These are phyloP conservation scores for Apodemus sylvaticus DNA, from an alignment of 2,113 vertebrate species.

Conservation along the genomic window DNA sequence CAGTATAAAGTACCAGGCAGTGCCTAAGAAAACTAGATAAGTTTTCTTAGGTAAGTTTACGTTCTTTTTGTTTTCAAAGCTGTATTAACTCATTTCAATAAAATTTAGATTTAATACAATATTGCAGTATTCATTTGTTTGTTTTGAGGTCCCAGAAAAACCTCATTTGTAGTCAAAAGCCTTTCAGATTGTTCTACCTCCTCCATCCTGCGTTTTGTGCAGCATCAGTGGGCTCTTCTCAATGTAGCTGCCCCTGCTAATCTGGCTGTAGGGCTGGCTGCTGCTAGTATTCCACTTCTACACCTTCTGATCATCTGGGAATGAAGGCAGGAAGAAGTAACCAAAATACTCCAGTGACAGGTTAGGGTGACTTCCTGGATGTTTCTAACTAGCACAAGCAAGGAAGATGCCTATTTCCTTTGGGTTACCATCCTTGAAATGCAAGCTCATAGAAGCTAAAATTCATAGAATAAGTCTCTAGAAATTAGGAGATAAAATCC, in stretches of 20 bases:
- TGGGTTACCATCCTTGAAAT: slow-evolving; percentile 26
- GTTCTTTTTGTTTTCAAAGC: neutral
- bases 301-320: neutral
- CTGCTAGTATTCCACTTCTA: neutral
- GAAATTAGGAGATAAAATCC: slow-evolving; percentile 13
- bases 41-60: neutral
- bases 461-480: neutral
- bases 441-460: neutral
- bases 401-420: slow-evolving; percentile 1
- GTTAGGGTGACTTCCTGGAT: neutral
- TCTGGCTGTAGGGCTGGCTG: neutral
- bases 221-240: neutral
- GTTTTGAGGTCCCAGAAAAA: slow-evolving; percentile 34
- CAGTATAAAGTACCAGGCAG: neutral
- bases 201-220: neutral
- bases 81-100: slow-evolving; percentile 29
- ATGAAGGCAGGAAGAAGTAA: neutral
- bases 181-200: neutral
- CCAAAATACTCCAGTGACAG: neutral
- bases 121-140: neutral
- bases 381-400: slow-evolving; percentile 35
- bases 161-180: neutral
- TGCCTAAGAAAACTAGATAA: neutral
- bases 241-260: neutral
- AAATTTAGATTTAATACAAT: slow-evolving; percentile 34